These are phyloP conservation scores for Smithornis capensis DNA, from an alignment of 2,113 vertebrate species.

Conservation along the genomic window DNA sequence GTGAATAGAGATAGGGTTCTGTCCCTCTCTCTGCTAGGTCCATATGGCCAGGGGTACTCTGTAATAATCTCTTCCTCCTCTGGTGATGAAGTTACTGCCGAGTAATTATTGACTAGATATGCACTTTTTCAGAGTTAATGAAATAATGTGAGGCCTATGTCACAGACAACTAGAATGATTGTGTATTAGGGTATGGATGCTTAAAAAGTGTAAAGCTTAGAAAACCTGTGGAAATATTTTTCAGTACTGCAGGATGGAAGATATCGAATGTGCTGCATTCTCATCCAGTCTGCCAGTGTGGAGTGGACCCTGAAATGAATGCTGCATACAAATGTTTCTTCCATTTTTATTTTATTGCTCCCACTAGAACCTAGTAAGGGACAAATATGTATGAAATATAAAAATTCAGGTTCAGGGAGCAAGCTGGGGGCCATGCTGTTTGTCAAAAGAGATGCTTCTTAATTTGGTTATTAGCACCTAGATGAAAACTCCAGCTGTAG, in stretches of 20 bases:
- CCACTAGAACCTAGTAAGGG: neutral
- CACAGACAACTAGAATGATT: neutral
- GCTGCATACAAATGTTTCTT: neutral
- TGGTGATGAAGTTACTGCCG: neutral
- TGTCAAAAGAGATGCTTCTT: neutral
- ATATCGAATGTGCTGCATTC: neutral
- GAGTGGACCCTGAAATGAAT: neutral
- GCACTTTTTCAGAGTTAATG: neutral
- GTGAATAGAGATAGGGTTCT: neutral
- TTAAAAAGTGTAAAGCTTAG: neutral
- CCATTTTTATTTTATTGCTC: neutral
- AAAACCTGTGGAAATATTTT: neutral
- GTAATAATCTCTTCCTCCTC: neutral
- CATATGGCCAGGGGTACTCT: accelerated
- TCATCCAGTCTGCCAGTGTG: neutral
- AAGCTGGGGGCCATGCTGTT: neutral
- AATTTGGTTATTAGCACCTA: neutral
- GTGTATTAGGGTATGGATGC: neutral
- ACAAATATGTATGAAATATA: neutral
- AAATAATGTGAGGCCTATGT: neutral
- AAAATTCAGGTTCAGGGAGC: neutral
- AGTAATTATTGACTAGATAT: neutral
- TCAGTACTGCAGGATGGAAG: neutral
- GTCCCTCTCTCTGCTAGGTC: neutral
- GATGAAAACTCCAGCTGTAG: neutral